Evolutionary conservation across 1,140 invertebrate genomes (phyloP).

Genomic region (Aphelinus certus): DNA sequence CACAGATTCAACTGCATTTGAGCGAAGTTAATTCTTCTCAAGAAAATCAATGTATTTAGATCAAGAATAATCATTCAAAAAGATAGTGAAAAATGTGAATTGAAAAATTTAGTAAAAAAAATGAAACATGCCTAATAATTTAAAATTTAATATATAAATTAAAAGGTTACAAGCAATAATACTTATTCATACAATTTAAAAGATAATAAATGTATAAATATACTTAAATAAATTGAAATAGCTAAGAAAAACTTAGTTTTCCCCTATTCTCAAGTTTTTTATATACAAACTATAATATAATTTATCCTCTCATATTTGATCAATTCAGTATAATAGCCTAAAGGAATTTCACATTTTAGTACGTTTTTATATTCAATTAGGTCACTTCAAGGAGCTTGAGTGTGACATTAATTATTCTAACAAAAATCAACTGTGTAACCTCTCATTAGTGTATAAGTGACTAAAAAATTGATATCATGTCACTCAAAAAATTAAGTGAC

Average conservation of each 20-base stretch:
- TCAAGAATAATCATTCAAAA: neutral
- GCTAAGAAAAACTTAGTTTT: conserved; percentile 42
- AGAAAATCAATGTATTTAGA: too few relatives aligned
- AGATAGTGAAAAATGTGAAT: conserved; percentile 13
- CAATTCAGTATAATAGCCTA: conserved; percentile 15
- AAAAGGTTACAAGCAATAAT: conserved; percentile 51
- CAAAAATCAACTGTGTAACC: conserved; percentile 31
- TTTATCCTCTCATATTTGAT: conserved; percentile 28
- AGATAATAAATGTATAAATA: conserved; percentile 49
- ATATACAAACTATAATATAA: conserved; percentile 44
- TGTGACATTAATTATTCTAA: conserved; percentile 28
- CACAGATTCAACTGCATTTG: too few relatives aligned
- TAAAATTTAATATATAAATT: conserved; percentile 56
- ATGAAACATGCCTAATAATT: conserved; percentile 42
- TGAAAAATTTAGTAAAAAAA: conserved; percentile 30
- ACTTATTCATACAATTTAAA: conserved; percentile 43
- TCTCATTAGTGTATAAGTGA: conserved; percentile 17
- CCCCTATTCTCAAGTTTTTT: conserved; percentile 41
- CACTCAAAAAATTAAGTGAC: conserved; percentile 22
- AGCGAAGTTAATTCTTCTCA: too few relatives aligned
- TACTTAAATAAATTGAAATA: conserved; percentile 46
- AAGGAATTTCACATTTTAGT: conserved; percentile 23
- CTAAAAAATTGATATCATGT: conserved; percentile 14
- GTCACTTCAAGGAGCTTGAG: neutral
- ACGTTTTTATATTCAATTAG: conserved; percentile 17